phyloP scores from a whole-genome alignment of 1,140 invertebrate genomes.

The Pentalonia nigronervosa region DNA sequence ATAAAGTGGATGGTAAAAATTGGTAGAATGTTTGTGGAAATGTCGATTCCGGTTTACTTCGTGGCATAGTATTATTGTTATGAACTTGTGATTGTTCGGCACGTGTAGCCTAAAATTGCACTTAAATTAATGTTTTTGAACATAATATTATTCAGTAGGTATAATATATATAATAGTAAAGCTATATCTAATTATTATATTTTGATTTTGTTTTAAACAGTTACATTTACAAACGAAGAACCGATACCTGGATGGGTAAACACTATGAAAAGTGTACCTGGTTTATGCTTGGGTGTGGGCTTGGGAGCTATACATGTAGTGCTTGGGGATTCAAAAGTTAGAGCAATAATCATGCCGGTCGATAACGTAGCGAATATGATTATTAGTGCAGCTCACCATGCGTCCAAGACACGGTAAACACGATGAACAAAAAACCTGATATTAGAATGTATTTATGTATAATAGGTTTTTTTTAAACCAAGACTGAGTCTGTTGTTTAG shows the following conservation, averaged over 20 bases:
- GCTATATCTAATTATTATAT: neutral
- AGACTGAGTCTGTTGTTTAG: neutral
- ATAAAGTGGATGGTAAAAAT: too few species aligned
- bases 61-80: neutral
- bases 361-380: constrained; percentile 43
- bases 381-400: constrained; percentile 12
- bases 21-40: too few species aligned
- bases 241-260: constrained; percentile 10
- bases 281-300: neutral
- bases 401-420: constrained; percentile 28
- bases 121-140: neutral
- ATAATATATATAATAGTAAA: too few species aligned
- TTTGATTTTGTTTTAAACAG: neutral
- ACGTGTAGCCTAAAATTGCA: neutral
- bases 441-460: neutral
- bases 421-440: neutral
- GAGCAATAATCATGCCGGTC: neutral
- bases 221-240: neutral
- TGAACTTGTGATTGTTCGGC: neutral
- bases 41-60: too few species aligned
- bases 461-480: neutral
- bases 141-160: neutral
- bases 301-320: constrained; percentile 16
- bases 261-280: constrained; percentile 13
- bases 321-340: neutral